phyloP scores from a whole-genome alignment of 2,888 invertebrate species.

The Macropis europaea region DNA sequence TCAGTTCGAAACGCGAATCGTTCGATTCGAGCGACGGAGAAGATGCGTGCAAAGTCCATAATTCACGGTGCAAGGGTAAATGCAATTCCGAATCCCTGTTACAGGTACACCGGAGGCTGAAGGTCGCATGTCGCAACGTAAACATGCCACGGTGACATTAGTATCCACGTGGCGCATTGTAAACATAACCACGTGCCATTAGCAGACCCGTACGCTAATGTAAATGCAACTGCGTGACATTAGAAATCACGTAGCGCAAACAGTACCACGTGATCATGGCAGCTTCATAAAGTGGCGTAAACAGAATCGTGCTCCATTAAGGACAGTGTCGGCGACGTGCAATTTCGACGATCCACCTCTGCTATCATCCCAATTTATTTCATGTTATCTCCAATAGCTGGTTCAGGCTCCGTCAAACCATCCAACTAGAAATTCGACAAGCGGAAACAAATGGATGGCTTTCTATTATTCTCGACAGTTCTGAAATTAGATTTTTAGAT shows the following conservation, averaged over 20 bases:
- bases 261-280: background rate
- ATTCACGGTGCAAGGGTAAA: conserved; percentile 1
- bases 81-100: background rate
- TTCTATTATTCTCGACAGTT: too few relatives aligned
- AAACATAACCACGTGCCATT: conserved; percentile 41
- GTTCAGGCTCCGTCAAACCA: too few relatives aligned
- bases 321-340: background rate
- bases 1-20: too few relatives aligned
- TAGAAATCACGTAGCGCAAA: conserved; percentile 24
- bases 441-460: too few relatives aligned
- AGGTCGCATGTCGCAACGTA: conserved; percentile 7
- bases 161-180: conserved; percentile 36
- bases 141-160: conserved; percentile 11
- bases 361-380: background rate
- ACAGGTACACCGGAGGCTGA: background rate
- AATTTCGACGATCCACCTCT: background rate
- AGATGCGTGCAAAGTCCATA: background rate
- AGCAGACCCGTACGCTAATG: conserved; percentile 7
- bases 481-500: too few relatives aligned
- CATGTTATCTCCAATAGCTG: too few relatives aligned
- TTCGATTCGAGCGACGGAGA: too few relatives aligned
- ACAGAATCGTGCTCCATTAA: background rate
- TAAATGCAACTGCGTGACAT: conserved; percentile 8
- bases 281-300: conserved; percentile 1
- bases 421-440: too few relatives aligned